Conservation (phyloP, 1,140 invertebrate genomes). For the Brachionus sp. region DNA sequence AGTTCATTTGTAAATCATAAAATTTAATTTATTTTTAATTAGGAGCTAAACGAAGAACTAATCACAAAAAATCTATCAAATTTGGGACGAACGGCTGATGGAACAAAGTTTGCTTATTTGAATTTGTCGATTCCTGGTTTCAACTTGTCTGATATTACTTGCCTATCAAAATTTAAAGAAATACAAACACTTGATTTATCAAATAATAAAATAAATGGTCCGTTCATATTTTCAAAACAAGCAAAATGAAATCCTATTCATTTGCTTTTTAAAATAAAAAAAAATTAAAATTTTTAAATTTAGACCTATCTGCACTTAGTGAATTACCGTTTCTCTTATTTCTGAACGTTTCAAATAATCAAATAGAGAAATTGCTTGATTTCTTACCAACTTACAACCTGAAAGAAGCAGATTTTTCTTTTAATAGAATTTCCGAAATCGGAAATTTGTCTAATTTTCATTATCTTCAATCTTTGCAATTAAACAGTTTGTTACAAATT, state of each 20-base stretch:
- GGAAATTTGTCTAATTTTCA: conserved; percentile 55
- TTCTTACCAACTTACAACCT: conserved; percentile 55
- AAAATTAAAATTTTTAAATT: neutral
- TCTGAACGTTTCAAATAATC: conserved; percentile 57
- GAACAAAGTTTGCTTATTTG: conserved; percentile 55
- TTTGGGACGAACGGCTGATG: conserved; percentile 56
- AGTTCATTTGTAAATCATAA: neutral
- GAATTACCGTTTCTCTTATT: conserved; percentile 53
- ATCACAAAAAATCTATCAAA: conserved; percentile 55
- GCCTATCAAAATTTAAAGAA: conserved; percentile 39
- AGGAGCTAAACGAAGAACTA: conserved; percentile 50
- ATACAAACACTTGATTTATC: conserved; percentile 35
- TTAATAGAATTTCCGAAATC: conserved; percentile 55
- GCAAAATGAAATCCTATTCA: too few species aligned
- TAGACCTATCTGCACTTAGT: conserved; percentile 55
- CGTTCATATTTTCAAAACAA: neutral
- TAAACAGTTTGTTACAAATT: conserved; percentile 53
- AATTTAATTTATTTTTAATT: neutral
- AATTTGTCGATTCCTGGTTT: conserved; percentile 52
- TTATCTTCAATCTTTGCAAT: conserved; percentile 51
- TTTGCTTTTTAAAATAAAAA: neutral
- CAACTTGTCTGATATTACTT: neutral
- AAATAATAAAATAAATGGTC: neutral
- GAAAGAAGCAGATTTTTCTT: conserved; percentile 55
- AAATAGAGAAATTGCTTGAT: conserved; percentile 52